Base-by-base conservation (phyloP, 1,140 invertebrate species). In the Macrobrachium rosenbergii region DNA sequence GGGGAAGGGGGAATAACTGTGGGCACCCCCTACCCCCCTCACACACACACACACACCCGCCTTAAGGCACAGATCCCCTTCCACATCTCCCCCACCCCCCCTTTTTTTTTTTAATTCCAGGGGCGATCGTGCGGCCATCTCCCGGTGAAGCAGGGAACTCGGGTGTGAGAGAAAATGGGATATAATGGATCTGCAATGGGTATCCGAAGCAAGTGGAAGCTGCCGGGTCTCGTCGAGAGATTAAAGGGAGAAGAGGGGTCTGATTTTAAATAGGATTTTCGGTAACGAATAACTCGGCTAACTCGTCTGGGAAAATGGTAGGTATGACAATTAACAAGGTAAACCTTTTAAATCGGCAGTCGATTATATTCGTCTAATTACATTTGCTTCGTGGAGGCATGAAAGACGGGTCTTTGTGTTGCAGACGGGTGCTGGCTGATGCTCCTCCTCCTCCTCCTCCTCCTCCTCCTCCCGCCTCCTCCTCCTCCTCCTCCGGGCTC, bases 91-190 rank as follows among this genome's bases (percentile, higher is more conserved):
- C 52, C 23, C 21, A 12, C 21, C 19, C 45, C 19, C 82, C 52
- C 21, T n/a, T 14, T 23, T 45, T 16, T n/a, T 23, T 58, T 21
- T 21, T 28, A 28, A 67, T 28, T 37, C 59, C 21, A 23, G n/a
- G 78, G 69, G 67, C 85, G 78, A 81, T 72, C 37, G 78, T 87
- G 78, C 14, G 69, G 63, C 77, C 85, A 81, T 87, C 85, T 87
- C 52, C 78, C 78, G 85, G 78, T 77, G 23, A 59, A 87, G 28
- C 78, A 67, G 23, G 67, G 85, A 87, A 87, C 85, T 87, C 81
- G 69, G n/a, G 62, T 78, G 69, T 64, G 63, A 82, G 78, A 82
- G 78, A 87, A 87, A 87, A 81, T 81, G 85, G 85, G 78, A 87
- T 73, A 81, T 60, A 81, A 67, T 52, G 52, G 72, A 87, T 75